Conservation (phyloP, 2,113 vertebrate species). For the Cyphomyrus plagiostoma region DNA sequence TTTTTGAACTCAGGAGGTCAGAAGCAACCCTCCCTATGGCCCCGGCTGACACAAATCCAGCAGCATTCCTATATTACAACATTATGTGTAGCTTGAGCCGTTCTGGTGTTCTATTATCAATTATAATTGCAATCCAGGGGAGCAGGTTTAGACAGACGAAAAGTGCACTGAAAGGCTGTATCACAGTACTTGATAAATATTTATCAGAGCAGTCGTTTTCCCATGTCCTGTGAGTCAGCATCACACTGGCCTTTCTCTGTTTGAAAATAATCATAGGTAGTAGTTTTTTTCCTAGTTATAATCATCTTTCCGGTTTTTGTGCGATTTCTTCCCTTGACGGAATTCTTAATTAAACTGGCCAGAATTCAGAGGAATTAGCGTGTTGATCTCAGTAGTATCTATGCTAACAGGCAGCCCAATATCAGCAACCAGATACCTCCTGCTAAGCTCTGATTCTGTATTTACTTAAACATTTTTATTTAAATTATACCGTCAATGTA, state of each 20-base stretch:
- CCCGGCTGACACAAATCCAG: conserved; percentile 41
- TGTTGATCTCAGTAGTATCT: conserved; percentile 33
- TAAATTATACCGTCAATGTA: neutral
- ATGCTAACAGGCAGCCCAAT: conserved; percentile 16
- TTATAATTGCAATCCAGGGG: neutral
- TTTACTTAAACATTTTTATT: neutral
- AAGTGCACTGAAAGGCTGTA: neutral
- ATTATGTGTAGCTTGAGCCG: neutral
- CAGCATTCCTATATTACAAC: conserved; percentile 28
- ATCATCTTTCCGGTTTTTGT: conserved; percentile 55
- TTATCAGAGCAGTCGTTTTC: neutral
- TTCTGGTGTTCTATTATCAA: neutral
- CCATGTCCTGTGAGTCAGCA: neutral
- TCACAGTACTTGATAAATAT: neutral
- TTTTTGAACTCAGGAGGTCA: conserved; percentile 40
- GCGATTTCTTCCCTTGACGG: conserved; percentile 42
- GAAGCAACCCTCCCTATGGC: conserved; percentile 41
- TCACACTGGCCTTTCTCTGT: neutral
- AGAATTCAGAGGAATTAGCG: conserved; percentile 35
- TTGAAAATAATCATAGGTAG: neutral
- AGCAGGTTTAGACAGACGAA: neutral
- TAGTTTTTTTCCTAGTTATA: conserved; percentile 34
- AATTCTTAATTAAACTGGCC: conserved; percentile 54
- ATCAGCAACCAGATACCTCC: neutral
- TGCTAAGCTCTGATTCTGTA: neutral